Conservation (phyloP, 2,888 invertebrate genomes). For the Habrosyne pyritoides region DNA sequence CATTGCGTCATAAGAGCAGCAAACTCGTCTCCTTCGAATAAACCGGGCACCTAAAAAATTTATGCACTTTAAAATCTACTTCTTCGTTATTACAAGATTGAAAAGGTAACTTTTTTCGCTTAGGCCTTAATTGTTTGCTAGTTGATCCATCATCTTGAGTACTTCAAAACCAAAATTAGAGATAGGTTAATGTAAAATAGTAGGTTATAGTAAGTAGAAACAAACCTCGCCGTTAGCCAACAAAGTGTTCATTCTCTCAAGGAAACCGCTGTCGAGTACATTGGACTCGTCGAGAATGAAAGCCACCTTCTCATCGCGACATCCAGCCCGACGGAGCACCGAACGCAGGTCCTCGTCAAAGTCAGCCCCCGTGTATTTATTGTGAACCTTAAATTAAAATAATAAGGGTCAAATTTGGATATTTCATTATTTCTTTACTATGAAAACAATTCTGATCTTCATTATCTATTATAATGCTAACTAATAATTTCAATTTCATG, state of each 20-base stretch:
- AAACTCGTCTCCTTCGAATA: slow-evolving; percentile 98
- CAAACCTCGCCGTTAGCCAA: slow-evolving; percentile 97
- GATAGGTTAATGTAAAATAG: too few species aligned
- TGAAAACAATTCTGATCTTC: too few species aligned
- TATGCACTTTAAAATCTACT: background rate
- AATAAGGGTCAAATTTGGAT: background rate
- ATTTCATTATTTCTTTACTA: too few species aligned
- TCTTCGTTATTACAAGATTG: too few species aligned
- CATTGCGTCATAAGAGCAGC: slow-evolving; percentile 99
- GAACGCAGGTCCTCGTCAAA: slow-evolving; percentile 99
- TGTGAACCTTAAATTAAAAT: slow-evolving; percentile 89
- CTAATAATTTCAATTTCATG: too few species aligned
- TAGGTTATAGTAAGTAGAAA: too few species aligned
- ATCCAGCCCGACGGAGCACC: slow-evolving; percentile 92
- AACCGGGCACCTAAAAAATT: slow-evolving; percentile 88
- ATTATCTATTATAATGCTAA: too few species aligned
- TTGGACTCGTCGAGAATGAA: slow-evolving; percentile 99
- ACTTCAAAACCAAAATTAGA: too few species aligned
- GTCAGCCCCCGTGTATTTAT: slow-evolving; percentile 99
- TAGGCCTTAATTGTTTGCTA: too few species aligned
- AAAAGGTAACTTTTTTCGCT: too few species aligned
- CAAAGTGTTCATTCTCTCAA: slow-evolving; percentile 99
- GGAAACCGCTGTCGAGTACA: slow-evolving; percentile 98
- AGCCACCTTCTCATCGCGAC: slow-evolving; percentile 98
- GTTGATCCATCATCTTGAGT: too few species aligned